Evolutionary conservation across 2,888 invertebrate species (phyloP), one percentile per base, ranked within the genome.

Genomic region (Harpalus rufipes): DNA sequence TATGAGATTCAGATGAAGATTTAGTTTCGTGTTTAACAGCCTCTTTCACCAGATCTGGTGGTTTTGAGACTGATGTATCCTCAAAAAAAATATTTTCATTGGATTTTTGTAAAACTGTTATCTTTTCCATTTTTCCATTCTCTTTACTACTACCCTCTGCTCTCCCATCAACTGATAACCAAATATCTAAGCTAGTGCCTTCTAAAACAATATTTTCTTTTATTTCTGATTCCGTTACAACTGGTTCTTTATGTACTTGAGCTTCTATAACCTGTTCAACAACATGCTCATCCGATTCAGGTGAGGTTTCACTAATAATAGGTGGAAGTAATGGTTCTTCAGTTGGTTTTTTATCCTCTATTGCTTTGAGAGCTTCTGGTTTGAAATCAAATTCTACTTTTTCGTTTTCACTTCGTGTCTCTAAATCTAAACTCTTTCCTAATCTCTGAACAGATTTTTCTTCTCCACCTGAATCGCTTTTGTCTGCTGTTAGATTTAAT

Each of bases 401-500:
- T 39, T 89, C 87, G 51, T 88, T 87, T 56, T 89, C 89, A n/a
- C 88, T 88, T 21, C 89, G 86, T 68, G 88, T 89, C 85, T 91
- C 91, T 56, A 91, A 88, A 87, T 91, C 91, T 68, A 91, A 88
- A 87, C 91, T 91, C 86, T 91, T 91, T 0, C 91, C 91, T 85
- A 91, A 87, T 21, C 91, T 87, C 81, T 90, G 90, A 16, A 91
- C 88, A 6, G 87, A 87, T 58, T 85, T 88, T 58, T 86, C 87
- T 12, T 88, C 88, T 39, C 88, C 88, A 7, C 86, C 87, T 81
- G 89, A 90, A n/a, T 86, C 88, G 0, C 88, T 88, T 21, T 94
- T 93, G 88, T 94, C 94, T 87, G 94, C 92, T 88, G 95, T 95
- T 16, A 95, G 91, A 87, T 95, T 95, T 88, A 95, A 95, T 0